A percentile compares a stretch with the other conserved stretches of the same genome.
These are phyloP conservation scores for Idaea aversata DNA, from an alignment of 2,888 invertebrate species.

Conservation along the genomic window DNA sequence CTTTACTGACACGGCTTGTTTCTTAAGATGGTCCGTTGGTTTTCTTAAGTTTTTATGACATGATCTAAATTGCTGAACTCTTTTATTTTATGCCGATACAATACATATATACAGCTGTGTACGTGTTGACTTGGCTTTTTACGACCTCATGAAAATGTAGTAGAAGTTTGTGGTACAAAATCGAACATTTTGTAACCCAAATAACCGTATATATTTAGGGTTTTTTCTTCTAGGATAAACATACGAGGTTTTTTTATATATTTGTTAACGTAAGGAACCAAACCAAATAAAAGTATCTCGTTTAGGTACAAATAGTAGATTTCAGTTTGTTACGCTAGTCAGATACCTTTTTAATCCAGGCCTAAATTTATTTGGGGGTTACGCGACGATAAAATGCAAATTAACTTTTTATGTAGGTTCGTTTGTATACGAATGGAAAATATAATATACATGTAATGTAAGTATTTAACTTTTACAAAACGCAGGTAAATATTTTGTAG, in stretches of 20 bases:
- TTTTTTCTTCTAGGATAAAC: slow-evolving; percentile 6
- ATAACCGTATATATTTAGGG: slow-evolving; percentile 25
- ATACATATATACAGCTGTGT: slow-evolving; percentile 47
- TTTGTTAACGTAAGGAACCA: background rate
- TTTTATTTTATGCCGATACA: slow-evolving; percentile 58
- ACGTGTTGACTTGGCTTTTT: slow-evolving; percentile 39
- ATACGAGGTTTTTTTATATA: background rate
- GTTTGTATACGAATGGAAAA: background rate
- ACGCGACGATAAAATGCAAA: slow-evolving; percentile 31
- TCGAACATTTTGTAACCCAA: slow-evolving; percentile 25
- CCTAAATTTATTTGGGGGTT: slow-evolving; percentile 34
- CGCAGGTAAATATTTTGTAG: background rate
- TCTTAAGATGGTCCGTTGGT: slow-evolving; percentile 51
- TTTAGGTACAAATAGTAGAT: slow-evolving; percentile 1
- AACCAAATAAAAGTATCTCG: background rate
- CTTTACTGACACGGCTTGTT: slow-evolving; percentile 61
- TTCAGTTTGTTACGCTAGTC: slow-evolving; percentile 33
- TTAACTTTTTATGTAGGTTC: slow-evolving; percentile 13
- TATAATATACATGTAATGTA: too few relatives aligned
- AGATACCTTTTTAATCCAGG: slow-evolving; percentile 41
- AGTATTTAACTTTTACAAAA: background rate
- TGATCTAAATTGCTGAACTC: slow-evolving; percentile 51
- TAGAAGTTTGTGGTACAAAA: slow-evolving; percentile 28
- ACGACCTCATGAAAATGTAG: slow-evolving; percentile 42
- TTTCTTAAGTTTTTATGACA: slow-evolving; percentile 57